phyloP scores from a whole-genome alignment of 2,888 invertebrate species.

The Periphyllus acericola region DNA sequence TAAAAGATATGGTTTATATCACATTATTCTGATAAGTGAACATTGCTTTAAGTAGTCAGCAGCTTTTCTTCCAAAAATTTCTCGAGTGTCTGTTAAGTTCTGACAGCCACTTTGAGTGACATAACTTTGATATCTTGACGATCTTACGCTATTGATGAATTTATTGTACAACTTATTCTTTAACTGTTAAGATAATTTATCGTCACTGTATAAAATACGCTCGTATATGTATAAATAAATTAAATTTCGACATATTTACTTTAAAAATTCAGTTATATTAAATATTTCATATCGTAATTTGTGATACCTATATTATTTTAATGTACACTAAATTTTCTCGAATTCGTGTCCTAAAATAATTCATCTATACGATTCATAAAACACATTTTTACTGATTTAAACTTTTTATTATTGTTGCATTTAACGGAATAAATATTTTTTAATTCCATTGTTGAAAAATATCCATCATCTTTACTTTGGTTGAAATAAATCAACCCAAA shows the following conservation, averaged over 20 bases:
- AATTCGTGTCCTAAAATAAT: no score
- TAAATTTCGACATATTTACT: no score
- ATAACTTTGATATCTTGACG: background rate
- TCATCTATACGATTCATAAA: background rate
- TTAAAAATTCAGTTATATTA: no score
- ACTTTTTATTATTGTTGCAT: background rate
- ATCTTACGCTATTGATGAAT: background rate
- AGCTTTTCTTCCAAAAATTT: background rate
- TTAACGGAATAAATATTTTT: background rate
- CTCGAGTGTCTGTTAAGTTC: background rate
- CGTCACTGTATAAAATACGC: no score
- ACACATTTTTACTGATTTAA: background rate
- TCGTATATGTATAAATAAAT: no score
- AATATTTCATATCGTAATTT: no score
- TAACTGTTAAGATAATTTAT: no score
- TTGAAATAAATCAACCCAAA: background rate
- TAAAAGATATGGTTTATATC: conserved; percentile 4
- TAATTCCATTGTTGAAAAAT: background rate
- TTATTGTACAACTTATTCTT: no score
- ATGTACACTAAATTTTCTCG: no score
- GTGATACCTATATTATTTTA: no score
- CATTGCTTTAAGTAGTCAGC: background rate
- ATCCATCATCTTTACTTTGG: background rate
- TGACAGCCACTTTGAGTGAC: background rate
- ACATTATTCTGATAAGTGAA: background rate